Evolutionary conservation across 92 coral and sea anemone genomes (phyloP), one percentile per base, ranked within the genome.

Genomic region (Micromussa lordhowensis): DNA sequence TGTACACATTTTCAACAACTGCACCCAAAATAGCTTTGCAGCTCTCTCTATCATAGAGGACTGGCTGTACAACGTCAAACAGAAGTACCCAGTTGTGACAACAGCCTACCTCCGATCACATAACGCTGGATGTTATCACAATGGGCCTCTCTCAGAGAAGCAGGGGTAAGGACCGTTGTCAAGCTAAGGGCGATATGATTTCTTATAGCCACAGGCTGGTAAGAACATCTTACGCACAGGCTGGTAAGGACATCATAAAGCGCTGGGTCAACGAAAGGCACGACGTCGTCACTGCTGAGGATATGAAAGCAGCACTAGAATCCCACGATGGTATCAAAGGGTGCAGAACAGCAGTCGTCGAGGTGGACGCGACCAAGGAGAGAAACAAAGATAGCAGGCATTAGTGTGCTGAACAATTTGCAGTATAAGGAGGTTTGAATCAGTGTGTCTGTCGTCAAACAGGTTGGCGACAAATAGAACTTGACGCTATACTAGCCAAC

Each of bases 121-220:
- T 57, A 87, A 91, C 40, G 91, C 89, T 3, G 91, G 83, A n/a
- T 91, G 94, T 49, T 91, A 91, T 34, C 89, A 88, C 75, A 91
- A 88, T 68, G 89, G 92, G 26, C 85, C 89, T 78, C 48, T 91
- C n/a, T 91, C 4, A 53, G 29, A 68, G 64, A 84, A 16, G 76
- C 88, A 5, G 92, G 92, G 19, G 77, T 78, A 48, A 34, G 89
- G 35, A 82, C 82, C 34, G 89, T 89, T 57, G 86, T 88, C 77
- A 88, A 12, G 14, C 81, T 78, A n/a, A 29, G 32, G 77, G 22
- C 38, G 38, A 35, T 35, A 35, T 35, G 48, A 40, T 40, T 40
- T 40, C 48, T 40, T 9, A 40, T 5, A 40, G 48, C 48, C 6
- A 40, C 48, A 40, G 48, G 48, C 3, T 40, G 6, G 48, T 5